Evolutionary conservation across 53 echinoderm and acorn worm genomes (phyloP).

Genomic region (Luidia sarsii): DNA sequence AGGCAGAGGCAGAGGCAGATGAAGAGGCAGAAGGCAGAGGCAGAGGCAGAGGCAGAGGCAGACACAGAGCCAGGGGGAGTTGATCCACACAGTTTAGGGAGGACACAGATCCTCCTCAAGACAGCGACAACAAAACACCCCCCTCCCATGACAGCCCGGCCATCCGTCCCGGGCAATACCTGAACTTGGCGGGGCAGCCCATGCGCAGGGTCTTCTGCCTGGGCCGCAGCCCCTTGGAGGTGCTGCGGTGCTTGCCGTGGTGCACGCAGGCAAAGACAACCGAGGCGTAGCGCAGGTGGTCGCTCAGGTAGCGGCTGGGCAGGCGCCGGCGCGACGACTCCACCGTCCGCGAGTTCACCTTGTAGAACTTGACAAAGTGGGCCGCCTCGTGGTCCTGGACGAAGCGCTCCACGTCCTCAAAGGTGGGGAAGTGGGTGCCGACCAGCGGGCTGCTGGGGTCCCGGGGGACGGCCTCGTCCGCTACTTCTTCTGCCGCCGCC

Average conservation of each 20-base stretch:
- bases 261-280: constrained; percentile 8
- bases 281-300: background rate
- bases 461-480: background rate
- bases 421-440: constrained; percentile 4
- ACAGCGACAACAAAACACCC: background rate
- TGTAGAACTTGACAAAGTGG: constrained; percentile 26
- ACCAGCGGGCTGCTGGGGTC: background rate
- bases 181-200: constrained; percentile 1
- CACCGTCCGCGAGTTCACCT: constrained; percentile 2
- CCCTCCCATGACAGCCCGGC: background rate
- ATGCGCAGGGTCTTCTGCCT: background rate
- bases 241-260: background rate
- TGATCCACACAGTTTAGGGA: too few relatives aligned
- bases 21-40: too few relatives aligned
- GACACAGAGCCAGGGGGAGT: too few relatives aligned
- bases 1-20: too few relatives aligned
- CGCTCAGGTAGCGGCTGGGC: constrained; percentile 2
- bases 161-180: background rate
- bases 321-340: constrained; percentile 4
- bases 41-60: too few relatives aligned
- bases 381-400: background rate
- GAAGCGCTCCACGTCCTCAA: constrained; percentile 27
- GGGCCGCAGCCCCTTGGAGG: constrained; percentile 2
- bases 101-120: background rate
- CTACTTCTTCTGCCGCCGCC: background rate